Percentiles rank a stretch among this genome's conserved stretches.
phyloP scores from a whole-genome alignment of 1,140 invertebrate genomes.

The Drosophila elegans region DNA sequence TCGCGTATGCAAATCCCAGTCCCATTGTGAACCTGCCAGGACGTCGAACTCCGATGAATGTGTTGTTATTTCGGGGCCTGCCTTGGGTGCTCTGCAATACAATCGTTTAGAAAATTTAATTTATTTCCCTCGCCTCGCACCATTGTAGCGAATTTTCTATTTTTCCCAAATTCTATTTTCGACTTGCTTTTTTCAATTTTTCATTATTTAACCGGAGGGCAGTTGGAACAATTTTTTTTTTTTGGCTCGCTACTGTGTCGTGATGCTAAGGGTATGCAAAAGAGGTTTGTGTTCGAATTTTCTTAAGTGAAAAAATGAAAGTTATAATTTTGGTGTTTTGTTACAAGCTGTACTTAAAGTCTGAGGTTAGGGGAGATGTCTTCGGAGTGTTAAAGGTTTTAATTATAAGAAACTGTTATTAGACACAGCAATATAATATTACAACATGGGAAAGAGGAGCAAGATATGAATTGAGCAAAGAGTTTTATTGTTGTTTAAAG shows the following conservation, averaged over 20 bases:
- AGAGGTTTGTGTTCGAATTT: conserved; percentile 44
- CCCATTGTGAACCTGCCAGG: conserved; percentile 76
- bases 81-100: conserved; percentile 48
- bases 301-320: not conserved
- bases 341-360: conserved; percentile 37
- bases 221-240: conserved; percentile 50
- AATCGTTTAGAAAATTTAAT: conserved; percentile 84
- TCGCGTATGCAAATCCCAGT: conserved; percentile 82
- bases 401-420: too few relatives aligned
- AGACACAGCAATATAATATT: too few relatives aligned
- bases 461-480: too few relatives aligned
- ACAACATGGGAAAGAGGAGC: too few relatives aligned
- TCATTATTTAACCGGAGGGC: conserved; percentile 62
- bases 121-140: conserved; percentile 60
- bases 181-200: conserved; percentile 43
- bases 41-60: conserved; percentile 34
- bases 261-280: conserved; percentile 40
- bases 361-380: not conserved
- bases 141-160: conserved; percentile 71
- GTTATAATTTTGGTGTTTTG: conserved; percentile 23
- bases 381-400: not conserved
- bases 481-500: too few relatives aligned
- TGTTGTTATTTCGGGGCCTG: conserved; percentile 35
- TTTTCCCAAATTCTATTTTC: conserved; percentile 74
- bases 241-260: conserved; percentile 56